phyloP scores from a whole-genome alignment of 2,888 invertebrate genomes.

The Anarsia innoxiella region DNA sequence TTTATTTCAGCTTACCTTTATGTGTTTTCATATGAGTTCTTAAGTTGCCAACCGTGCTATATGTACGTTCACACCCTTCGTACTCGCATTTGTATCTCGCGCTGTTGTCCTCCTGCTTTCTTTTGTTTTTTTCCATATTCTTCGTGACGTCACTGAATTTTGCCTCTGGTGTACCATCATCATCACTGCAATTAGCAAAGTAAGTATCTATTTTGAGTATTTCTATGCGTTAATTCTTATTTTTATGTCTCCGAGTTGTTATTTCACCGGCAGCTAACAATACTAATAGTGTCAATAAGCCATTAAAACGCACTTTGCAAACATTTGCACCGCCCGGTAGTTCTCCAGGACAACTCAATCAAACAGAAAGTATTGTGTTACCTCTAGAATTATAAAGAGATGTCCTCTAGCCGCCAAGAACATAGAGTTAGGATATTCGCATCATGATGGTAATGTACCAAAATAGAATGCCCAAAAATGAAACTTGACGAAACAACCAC shows the following conservation, averaged over 20 bases:
- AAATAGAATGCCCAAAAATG: constrained; percentile 74
- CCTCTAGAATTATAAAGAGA: constrained; percentile 41
- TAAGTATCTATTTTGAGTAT: neutral
- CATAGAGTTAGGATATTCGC: constrained; percentile 61
- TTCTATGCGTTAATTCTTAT: no score
- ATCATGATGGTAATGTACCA: constrained; percentile 71
- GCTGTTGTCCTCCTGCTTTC: constrained; percentile 47
- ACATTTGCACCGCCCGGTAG: no score
- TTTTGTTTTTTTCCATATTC: constrained; percentile 46
- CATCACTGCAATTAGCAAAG: constrained; percentile 31
- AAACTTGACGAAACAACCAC: constrained; percentile 53
- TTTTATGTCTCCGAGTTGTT: no score
- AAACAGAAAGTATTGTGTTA: neutral
- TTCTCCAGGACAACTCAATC: no score
- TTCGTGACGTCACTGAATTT: constrained; percentile 24
- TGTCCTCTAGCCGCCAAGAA: constrained; percentile 44
- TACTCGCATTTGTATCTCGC: constrained; percentile 89
- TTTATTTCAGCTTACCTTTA: constrained; percentile 86
- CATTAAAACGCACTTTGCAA: no score
- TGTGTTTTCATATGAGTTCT: constrained; percentile 97
- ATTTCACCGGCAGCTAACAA: no score
- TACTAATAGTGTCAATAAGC: no score
- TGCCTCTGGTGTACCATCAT: constrained; percentile 39
- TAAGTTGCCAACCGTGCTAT: constrained; percentile 95
- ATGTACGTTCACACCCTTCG: constrained; percentile 90